Evolutionary conservation across 2,888 invertebrate species (phyloP).

Genomic region (Saturnia pavonia): DNA sequence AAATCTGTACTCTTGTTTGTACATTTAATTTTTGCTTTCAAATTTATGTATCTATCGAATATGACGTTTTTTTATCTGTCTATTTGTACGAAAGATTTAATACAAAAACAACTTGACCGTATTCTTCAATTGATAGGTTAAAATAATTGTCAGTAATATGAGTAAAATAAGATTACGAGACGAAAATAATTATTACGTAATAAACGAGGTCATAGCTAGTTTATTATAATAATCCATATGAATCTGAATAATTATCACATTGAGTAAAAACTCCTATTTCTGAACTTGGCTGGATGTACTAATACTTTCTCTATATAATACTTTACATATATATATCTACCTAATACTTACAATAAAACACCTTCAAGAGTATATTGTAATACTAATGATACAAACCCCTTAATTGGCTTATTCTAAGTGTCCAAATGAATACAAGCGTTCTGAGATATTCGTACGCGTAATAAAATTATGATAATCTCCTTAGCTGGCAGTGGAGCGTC

Average conservation of each 20-base stretch:
- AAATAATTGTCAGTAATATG: too few species aligned
- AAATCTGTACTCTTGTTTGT: too few species aligned
- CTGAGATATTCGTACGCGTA: conserved; percentile 12
- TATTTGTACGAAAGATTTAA: too few species aligned
- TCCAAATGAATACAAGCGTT: conserved; percentile 7
- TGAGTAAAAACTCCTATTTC: background rate
- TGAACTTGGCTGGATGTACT: background rate
- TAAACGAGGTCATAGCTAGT: background rate
- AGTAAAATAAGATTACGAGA: too few species aligned
- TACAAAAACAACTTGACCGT: too few species aligned
- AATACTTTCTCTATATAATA: background rate
- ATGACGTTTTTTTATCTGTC: too few species aligned
- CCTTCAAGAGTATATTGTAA: background rate
- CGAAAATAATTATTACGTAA: too few species aligned
- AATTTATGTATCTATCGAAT: too few species aligned
- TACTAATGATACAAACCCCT: background rate
- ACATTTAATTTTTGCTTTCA: too few species aligned
- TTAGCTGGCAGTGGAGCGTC: background rate
- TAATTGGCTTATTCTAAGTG: background rate
- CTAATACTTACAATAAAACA: background rate
- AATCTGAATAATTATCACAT: background rate
- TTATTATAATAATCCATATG: background rate
- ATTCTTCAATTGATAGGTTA: too few species aligned
- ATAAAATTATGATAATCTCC: conserved; percentile 11
- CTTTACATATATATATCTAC: background rate